These are phyloP conservation scores for Cetonia aurata DNA, from an alignment of 2,888 invertebrate genomes.

Conservation along the genomic window DNA sequence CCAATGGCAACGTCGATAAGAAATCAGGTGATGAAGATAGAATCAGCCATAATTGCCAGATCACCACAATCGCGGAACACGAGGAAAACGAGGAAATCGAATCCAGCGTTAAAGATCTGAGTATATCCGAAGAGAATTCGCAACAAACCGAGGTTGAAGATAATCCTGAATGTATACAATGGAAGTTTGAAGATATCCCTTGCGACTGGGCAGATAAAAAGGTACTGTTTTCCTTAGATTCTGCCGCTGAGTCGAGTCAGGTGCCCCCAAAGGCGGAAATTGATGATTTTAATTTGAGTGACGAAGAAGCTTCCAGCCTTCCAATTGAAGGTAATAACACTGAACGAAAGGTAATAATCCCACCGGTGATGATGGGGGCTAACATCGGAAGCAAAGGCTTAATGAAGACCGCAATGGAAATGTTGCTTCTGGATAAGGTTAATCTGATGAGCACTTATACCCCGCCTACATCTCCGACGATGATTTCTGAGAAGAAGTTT, in stretches of 20 bases:
- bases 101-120: conserved; percentile 3
- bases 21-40: conserved; percentile 17
- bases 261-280: conserved; percentile 48
- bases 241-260: conserved; percentile 12
- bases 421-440: conserved; percentile 62
- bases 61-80: conserved; percentile 14
- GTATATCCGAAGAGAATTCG: conserved; percentile 24
- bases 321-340: not conserved
- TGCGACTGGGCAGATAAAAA: conserved; percentile 35
- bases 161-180: conserved; percentile 3
- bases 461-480: conserved; percentile 57
- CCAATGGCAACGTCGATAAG: not conserved
- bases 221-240: conserved; percentile 31
- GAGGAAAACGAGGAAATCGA: conserved; percentile 23
- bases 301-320: conserved; percentile 16
- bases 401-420: conserved; percentile 62
- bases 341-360: conserved; percentile 50
- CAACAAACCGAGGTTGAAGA: conserved; percentile 26
- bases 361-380: conserved; percentile 53
- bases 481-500: conserved; percentile 49
- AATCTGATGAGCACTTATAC: conserved; percentile 59
- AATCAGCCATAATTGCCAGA: conserved; percentile 1
- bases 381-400: conserved; percentile 56
- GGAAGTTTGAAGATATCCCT: conserved; percentile 37
- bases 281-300: conserved; percentile 46